phyloP scores from a whole-genome alignment of 2,113 vertebrate genomes.

The Platysteira castanea region DNA sequence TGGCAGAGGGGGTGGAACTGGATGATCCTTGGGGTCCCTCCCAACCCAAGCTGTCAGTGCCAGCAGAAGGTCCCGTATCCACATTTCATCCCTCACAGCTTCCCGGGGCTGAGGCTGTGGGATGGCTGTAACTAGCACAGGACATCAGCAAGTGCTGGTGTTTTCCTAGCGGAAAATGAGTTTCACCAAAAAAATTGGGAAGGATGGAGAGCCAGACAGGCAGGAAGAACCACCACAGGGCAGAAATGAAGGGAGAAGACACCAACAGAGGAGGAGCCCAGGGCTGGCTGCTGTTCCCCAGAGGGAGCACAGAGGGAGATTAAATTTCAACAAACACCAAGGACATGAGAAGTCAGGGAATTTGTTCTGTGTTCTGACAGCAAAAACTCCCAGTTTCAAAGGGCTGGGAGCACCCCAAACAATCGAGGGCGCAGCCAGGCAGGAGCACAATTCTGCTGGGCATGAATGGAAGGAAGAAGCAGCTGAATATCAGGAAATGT shows the following conservation, averaged over 20 bases:
- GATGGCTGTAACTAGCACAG: accelerated
- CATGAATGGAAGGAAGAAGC: constrained; percentile 59
- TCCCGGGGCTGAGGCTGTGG: background rate
- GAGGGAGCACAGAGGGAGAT: background rate
- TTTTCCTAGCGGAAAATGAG: background rate
- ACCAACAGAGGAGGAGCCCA: background rate
- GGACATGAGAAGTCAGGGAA: background rate
- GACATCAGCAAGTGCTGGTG: background rate
- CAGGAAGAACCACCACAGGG: background rate
- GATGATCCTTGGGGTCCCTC: background rate
- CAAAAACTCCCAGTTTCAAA: background rate
- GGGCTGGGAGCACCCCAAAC: background rate
- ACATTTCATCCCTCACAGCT: background rate
- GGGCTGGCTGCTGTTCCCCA: background rate
- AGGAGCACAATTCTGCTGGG: constrained; percentile 13
- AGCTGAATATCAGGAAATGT: constrained; percentile 56
- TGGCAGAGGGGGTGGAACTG: background rate
- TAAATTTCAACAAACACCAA: background rate
- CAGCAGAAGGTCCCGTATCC: background rate
- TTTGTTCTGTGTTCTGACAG: background rate
- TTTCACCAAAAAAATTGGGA: background rate
- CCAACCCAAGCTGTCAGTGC: background rate
- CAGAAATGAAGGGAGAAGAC: background rate
- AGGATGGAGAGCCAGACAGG: background rate
- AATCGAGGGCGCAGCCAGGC: background rate